phyloP scores from a whole-genome alignment of 2,797 vertebrate species.

The Ptychadena robeensis region DNA sequence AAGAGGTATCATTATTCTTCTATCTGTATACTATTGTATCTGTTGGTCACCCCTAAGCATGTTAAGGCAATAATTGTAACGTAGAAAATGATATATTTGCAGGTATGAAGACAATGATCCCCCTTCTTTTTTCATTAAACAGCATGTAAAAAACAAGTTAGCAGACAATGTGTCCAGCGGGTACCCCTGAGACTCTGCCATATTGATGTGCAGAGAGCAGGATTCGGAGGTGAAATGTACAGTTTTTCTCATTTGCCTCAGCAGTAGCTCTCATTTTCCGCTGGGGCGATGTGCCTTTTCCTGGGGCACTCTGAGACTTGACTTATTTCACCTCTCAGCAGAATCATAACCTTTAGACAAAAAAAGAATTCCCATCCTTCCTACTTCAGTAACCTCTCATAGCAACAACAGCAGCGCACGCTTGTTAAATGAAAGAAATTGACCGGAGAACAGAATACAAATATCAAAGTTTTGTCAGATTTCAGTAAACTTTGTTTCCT shows the following conservation, averaged over 20 bases:
- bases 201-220: slow-evolving; percentile 45
- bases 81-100: neutral
- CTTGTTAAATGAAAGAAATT: slow-evolving; percentile 11
- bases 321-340: slow-evolving; percentile 30
- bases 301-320: slow-evolving; percentile 32
- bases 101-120: neutral
- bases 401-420: neutral
- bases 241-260: slow-evolving; percentile 47
- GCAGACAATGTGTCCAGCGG: slow-evolving; percentile 13
- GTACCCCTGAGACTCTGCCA: slow-evolving; percentile 31
- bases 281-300: slow-evolving; percentile 20
- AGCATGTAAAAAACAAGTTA: slow-evolving; percentile 30
- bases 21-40: too few relatives aligned
- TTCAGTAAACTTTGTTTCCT: neutral
- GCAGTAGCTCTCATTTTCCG: slow-evolving; percentile 44
- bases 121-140: slow-evolving; percentile 4
- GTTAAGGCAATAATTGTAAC: neutral
- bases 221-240: slow-evolving; percentile 29
- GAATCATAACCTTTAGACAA: slow-evolving; percentile 27
- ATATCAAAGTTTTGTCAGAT: neutral
- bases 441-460: neutral
- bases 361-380: slow-evolving; percentile 5
- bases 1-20: neutral
- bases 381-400: slow-evolving; percentile 17
- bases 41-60: too few relatives aligned